Evolutionary conservation across 2,113 vertebrate species (phyloP), one percentile per base, ranked within the genome.

Genomic region (Nothobranchius furzeri): DNA sequence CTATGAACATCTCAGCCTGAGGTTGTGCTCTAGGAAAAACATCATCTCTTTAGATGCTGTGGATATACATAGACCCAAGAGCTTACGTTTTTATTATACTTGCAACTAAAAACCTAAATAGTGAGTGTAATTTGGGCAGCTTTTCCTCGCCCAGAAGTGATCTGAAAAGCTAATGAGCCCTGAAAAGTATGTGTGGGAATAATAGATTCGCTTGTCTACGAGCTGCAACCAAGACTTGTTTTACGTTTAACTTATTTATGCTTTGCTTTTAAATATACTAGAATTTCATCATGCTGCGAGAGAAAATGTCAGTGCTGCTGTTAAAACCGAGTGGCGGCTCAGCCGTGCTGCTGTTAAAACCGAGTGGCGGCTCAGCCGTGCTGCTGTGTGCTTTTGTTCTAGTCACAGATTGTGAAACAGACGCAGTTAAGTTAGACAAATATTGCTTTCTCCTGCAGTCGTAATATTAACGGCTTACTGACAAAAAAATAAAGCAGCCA

Each of bases 1-100:
- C 76, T 73, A 75, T 82, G 82, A 82, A 86, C 73, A 83, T 81
- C 73, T 79, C 63, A 60, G 54, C 77, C 78, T 15, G 66, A 60
- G 73, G 75, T 81, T 78, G 65, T 1, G 9, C 71, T 68, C 50
- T 64, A 62, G 24, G 62, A 68, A 75, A 75, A 20, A 85, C 75
- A 77, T 49, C 62, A 79, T 73, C 68, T 40, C 37, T 40, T 40
- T 9, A 40, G 37, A 40, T 84, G 36, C 57, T 65, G 75, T 77
- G 72, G 75, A 78, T 68, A 30, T 10, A 2, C 68, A 20, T 20
- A 83, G 75, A 88, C 87, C 83, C 83, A 88, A 84, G 76, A 60
- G 85, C 88, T 85, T 83, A 52, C 62, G 64, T 79, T 79, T 76
- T 64, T 15, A 52, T 68, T 53, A 64, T 47, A 86, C 73, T 82